Evolutionary conservation across 2,797 vertebrate species (phyloP).

Genomic region (Chromobotia macracanthus): DNA sequence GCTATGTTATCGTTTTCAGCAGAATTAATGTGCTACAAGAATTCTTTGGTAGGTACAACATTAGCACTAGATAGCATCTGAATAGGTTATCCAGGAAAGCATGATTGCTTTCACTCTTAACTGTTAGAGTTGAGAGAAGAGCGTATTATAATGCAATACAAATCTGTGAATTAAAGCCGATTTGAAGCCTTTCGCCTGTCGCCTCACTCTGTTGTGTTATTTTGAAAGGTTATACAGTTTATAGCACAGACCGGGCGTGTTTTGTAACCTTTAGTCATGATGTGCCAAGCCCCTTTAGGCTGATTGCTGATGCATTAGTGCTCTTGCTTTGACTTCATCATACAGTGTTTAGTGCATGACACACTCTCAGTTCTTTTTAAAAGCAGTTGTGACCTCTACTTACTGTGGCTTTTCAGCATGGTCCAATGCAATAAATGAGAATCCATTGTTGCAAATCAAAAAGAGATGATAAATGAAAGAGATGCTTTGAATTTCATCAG

Average conservation of each 20-base stretch:
- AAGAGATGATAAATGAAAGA: conserved; percentile 40
- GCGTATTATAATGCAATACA: conserved; percentile 38
- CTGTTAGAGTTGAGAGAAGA: conserved; percentile 31
- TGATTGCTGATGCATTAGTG: conserved; percentile 55
- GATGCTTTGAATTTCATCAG: conserved; percentile 24
- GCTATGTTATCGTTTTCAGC: conserved; percentile 14
- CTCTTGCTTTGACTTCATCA: conserved; percentile 57
- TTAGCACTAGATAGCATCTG: conserved; percentile 1
- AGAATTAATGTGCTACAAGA: conserved; percentile 30
- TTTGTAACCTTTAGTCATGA: conserved; percentile 57
- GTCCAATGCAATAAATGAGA: conserved; percentile 41
- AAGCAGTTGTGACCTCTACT: conserved; percentile 50
- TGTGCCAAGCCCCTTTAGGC: conserved; percentile 52
- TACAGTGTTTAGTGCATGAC: conserved; percentile 55
- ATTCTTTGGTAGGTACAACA: conserved; percentile 42
- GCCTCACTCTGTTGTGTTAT: conserved; percentile 34
- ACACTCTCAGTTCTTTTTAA: conserved; percentile 42
- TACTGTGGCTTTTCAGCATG: conserved; percentile 59
- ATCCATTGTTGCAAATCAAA: conserved; percentile 38
- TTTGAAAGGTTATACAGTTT: conserved; percentile 50
- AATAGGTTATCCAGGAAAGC: conserved; percentile 52
- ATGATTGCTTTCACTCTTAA: conserved; percentile 44
- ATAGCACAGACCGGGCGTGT: conserved; percentile 31
- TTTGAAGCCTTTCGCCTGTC: conserved; percentile 45
- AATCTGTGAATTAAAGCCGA: conserved; percentile 46